Conservation (phyloP, 2,888 invertebrate species). For the Spodoptera exigua region DNA sequence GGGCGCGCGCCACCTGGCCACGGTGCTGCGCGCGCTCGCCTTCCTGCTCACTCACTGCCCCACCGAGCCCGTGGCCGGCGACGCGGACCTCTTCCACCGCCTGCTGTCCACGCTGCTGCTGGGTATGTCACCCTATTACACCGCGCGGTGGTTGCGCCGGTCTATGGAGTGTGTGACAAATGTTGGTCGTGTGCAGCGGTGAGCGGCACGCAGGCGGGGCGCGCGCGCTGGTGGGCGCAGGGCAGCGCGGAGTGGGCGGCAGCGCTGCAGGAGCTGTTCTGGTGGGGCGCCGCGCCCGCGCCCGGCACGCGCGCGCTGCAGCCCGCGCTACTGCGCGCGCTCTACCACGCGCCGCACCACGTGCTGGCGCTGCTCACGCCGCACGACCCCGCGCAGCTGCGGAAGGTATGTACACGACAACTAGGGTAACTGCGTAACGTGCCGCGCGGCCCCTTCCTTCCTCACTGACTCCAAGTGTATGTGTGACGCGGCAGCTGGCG, state of each 20-base stretch:
- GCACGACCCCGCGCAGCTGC: slow-evolving; percentile 69
- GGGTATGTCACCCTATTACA: slow-evolving; percentile 62
- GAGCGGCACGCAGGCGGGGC: slow-evolving; percentile 60
- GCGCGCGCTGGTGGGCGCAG: slow-evolving; percentile 74
- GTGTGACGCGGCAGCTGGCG: slow-evolving; percentile 67
- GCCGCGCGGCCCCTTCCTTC: too few relatives aligned
- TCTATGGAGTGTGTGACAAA: not conserved
- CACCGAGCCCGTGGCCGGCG: slow-evolving; percentile 70
- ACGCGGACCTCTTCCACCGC: slow-evolving; percentile 80
- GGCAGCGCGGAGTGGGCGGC: slow-evolving; percentile 72
- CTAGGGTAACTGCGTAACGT: too few relatives aligned
- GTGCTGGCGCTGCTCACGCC: slow-evolving; percentile 74
- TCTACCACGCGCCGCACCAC: slow-evolving; percentile 75
- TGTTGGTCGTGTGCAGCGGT: slow-evolving; percentile 63
- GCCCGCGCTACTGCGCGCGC: slow-evolving; percentile 74
- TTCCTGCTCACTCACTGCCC: slow-evolving; percentile 75
- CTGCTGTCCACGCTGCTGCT: slow-evolving; percentile 86
- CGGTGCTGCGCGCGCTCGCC: slow-evolving; percentile 85
- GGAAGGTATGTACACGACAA: slow-evolving; percentile 74
- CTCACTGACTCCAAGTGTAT: too few relatives aligned
- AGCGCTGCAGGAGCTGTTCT: slow-evolving; percentile 77
- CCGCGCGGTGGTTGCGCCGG: too few relatives aligned
- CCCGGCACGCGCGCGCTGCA: slow-evolving; percentile 70
- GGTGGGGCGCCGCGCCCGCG: slow-evolving; percentile 76
- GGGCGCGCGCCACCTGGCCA: slow-evolving; percentile 86